Conservation (phyloP, 2,113 vertebrate genomes). For the Alexandromys fortis region DNA sequence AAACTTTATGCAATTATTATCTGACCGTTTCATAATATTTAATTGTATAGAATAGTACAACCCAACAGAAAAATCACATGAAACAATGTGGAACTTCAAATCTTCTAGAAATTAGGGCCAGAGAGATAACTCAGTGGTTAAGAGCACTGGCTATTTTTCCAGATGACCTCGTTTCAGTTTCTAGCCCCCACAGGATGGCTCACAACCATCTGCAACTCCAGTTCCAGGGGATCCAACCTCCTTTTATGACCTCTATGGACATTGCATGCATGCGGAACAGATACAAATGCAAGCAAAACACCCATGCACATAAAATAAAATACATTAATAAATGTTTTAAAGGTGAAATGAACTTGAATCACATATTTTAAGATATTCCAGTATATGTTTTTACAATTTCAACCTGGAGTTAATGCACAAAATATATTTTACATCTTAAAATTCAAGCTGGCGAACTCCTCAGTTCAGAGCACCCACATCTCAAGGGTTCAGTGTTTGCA, state of each 20-base stretch:
- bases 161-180: not conserved
- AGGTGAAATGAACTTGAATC: not conserved
- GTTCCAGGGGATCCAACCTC: not conserved
- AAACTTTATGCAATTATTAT: not conserved
- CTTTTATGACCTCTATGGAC: not conserved
- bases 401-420: not conserved
- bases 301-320: not conserved
- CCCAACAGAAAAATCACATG: not conserved
- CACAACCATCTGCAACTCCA: not conserved
- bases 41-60: not conserved
- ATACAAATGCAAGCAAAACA: not conserved
- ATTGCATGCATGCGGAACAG: not conserved
- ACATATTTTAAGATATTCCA: not conserved
- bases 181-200: not conserved
- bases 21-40: not conserved
- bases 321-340: not conserved
- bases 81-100: not conserved
- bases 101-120: not conserved
- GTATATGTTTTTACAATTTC: not conserved
- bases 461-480: not conserved
- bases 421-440: not conserved
- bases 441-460: not conserved
- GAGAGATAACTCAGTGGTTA: not conserved
- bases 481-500: accelerated
- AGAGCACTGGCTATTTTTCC: not conserved